Base-by-base conservation (phyloP, 2,888 invertebrate species). In the Heliconius aoede region DNA sequence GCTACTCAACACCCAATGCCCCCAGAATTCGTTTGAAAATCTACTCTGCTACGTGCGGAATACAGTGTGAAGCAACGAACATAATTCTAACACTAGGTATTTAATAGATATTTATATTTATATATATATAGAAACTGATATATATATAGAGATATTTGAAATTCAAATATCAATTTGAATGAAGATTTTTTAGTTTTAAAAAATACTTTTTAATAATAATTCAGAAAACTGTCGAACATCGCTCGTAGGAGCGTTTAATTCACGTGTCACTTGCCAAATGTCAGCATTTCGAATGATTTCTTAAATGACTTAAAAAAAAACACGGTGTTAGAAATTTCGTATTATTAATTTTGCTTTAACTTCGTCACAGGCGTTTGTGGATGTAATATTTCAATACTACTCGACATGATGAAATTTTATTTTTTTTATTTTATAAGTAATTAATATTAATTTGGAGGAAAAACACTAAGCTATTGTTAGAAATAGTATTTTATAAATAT, bases 371-470 rank as follows among this genome's bases (percentile, higher is more conserved):
- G 24, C 72, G 26, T 26, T 60, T 72, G 60, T 36, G 26, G 60
- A 58, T 60, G 18, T 72, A 72, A 72, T 72, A 72, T 36, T 26
- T 72, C 68, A 68, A 46, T 51, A 51, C 18, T 68, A 40, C 68
- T 51, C 21, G 40, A 60, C 21, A 9, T 36, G 32, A 60, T 32
- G 26, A 18, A 55, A 18, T n/a, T 71, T 71, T 58, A 13, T 55
- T 1, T 58, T 18, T 71, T 71, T 71, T 58, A 4, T 58, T 32
- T 71, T 58, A n/a, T 24, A 26, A 24, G 24, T 18, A 46, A 7
- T 18, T 46, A 21, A 21, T 46, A 18, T 46, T 46, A 18, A 46
- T 18, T 46, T 46, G 46, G 7, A 18, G 3, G 18, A n/a, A n/a
- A n/a, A n/a, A n/a, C n/a, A n/a, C n/a, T n/a, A n/a, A n/a, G n/a